A percentile compares a stretch with the other conserved stretches of the same genome.
Evolutionary conservation across 2,113 vertebrate species (phyloP).

Genomic region (Dinomys branickii): DNA sequence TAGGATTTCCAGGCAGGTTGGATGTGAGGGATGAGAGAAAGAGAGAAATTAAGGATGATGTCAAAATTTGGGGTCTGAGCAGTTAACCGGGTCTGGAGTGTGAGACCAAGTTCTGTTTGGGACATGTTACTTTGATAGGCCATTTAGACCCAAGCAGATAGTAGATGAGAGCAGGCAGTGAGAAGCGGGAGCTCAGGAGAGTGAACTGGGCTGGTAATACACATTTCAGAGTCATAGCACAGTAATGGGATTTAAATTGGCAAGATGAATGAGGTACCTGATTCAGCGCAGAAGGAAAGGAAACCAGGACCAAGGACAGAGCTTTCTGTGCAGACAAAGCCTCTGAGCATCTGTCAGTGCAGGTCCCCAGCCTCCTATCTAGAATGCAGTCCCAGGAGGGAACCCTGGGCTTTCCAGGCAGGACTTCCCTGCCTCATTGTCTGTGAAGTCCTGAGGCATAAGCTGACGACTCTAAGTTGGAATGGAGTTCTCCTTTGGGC

Average conservation of each 20-base stretch:
- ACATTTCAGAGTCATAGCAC: accelerated
- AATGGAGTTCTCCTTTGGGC: not conserved
- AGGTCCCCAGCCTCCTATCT: not conserved
- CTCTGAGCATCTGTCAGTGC: not conserved
- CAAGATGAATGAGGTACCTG: too few relatives aligned
- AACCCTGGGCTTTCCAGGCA: not conserved
- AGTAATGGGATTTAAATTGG: not conserved
- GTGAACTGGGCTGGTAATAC: not conserved
- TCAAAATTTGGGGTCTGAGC: not conserved
- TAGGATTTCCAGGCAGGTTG: not conserved
- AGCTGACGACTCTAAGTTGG: not conserved
- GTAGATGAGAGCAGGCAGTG: not conserved
- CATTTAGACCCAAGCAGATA: not conserved
- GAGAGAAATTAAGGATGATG: not conserved
- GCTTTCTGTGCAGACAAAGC: not conserved
- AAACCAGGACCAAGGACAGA: not conserved
- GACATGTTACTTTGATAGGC: not conserved
- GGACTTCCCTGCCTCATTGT: not conserved
- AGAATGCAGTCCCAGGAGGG: not conserved
- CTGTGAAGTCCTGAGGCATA: not conserved
- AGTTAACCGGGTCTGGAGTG: not conserved
- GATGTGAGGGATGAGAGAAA: not conserved
- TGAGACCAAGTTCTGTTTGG: not conserved
- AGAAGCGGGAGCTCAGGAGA: not conserved
- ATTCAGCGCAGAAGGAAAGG: not conserved